phyloP scores from a whole-genome alignment of 2,888 invertebrate species.

The Acleris emargana region DNA sequence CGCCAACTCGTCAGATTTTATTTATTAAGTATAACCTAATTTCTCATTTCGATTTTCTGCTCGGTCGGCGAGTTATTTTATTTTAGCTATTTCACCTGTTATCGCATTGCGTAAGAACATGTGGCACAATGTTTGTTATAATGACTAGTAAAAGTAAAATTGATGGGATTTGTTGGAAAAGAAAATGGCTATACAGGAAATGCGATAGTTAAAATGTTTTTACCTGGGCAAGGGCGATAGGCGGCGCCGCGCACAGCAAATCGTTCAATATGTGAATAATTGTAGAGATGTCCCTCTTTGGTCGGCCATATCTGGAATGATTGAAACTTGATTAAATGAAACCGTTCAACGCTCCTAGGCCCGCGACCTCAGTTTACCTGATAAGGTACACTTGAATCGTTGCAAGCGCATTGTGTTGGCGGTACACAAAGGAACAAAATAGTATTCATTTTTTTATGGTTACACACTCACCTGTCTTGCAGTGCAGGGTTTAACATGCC shows the following conservation, averaged over 20 bases:
- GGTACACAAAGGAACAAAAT: conserved; percentile 17
- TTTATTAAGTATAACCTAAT: not conserved
- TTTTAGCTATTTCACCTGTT: conserved; percentile 13
- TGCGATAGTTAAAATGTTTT: not conserved
- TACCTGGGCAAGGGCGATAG: conserved; percentile 83
- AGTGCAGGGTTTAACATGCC: conserved; percentile 96
- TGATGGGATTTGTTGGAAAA: conserved; percentile 8
- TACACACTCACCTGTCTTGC: conserved; percentile 87
- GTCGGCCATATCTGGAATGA: conserved; percentile 89
- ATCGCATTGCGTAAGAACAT: conserved; percentile 15
- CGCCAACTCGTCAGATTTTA: not conserved
- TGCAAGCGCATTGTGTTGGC: conserved; percentile 14
- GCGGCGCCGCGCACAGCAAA: conserved; percentile 93
- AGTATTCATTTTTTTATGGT: conserved; percentile 16
- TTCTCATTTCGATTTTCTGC: not conserved
- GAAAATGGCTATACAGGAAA: conserved; percentile 8
- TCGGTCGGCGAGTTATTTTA: conserved; percentile 3
- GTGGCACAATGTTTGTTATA: conserved; percentile 1
- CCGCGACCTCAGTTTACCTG: not conserved
- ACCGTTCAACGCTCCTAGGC: not conserved
- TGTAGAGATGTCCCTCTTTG: conserved; percentile 96
- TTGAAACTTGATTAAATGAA: conserved; percentile 27
- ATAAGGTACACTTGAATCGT: conserved; percentile 26
- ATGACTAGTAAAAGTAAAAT: conserved; percentile 16
- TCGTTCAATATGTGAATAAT: conserved; percentile 98